phyloP scores from a whole-genome alignment of 2,888 invertebrate species.

The Eupithecia subumbrata region DNA sequence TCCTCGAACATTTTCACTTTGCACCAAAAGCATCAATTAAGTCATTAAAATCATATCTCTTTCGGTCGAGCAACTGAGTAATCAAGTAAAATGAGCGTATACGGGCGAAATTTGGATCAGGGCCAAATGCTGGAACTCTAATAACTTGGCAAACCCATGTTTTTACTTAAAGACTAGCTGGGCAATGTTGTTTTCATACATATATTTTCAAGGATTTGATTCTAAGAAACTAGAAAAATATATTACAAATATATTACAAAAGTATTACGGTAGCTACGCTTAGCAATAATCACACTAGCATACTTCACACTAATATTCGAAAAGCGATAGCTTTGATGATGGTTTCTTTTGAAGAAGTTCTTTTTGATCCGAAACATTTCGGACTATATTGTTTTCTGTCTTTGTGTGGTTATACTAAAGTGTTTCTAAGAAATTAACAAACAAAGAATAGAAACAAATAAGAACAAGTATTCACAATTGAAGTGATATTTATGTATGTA shows the following conservation, averaged over 20 bases:
- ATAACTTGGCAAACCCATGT: constrained; percentile 44
- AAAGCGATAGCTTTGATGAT: background rate
- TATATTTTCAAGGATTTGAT: background rate
- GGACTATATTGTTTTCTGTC: no score
- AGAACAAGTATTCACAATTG: no score
- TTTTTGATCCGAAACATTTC: no score
- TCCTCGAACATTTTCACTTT: constrained; percentile 33
- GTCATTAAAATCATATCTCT: constrained; percentile 62
- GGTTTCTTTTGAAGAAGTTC: no score
- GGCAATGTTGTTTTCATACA: constrained; percentile 33
- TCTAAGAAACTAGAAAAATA: background rate
- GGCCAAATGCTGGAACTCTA: constrained; percentile 50
- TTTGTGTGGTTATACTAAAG: no score
- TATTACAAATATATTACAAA: background rate
- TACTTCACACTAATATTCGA: background rate
- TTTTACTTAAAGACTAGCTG: constrained; percentile 41
- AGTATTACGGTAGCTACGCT: background rate
- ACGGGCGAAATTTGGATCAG: constrained; percentile 55
- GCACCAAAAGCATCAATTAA: constrained; percentile 55
- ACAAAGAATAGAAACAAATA: no score
- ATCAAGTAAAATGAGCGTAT: constrained; percentile 61
- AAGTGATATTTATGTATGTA: no score
- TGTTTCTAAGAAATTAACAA: no score
- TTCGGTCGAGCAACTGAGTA: constrained; percentile 61
- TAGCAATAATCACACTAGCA: background rate